phyloP scores from a whole-genome alignment of 2,113 vertebrate genomes.

The Ictalurus furcatus region DNA sequence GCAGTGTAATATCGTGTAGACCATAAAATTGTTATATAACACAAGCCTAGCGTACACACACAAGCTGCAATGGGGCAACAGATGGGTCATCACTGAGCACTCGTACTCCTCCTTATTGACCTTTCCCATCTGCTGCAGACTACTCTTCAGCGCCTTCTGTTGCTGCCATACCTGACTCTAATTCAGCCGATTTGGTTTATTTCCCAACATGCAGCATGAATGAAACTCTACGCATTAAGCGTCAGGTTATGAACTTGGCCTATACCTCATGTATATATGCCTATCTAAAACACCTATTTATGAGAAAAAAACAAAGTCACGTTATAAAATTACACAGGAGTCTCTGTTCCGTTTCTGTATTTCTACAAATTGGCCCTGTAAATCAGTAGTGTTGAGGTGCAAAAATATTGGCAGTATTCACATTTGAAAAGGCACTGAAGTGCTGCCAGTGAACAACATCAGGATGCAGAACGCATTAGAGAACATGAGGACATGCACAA shows the following conservation, averaged over 20 bases:
- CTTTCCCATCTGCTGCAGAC: conserved; percentile 48
- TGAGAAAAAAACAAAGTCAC: not conserved
- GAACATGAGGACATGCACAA: conserved; percentile 18
- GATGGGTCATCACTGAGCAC: conserved; percentile 23
- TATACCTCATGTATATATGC: not conserved
- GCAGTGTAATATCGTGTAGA: not conserved
- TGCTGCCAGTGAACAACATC: conserved; percentile 51
- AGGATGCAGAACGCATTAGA: not conserved
- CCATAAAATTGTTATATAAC: not conserved
- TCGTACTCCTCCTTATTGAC: conserved; percentile 62
- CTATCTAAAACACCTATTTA: not conserved
- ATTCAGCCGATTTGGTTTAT: not conserved
- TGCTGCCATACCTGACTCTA: conserved; percentile 12
- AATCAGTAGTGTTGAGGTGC: conserved; percentile 54
- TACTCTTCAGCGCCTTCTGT: conserved; percentile 16
- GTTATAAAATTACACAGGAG: not conserved
- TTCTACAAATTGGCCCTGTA: conserved; percentile 50
- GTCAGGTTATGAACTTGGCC: not conserved
- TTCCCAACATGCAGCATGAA: not conserved
- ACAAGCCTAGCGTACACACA: conserved; percentile 3
- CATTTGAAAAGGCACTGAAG: conserved; percentile 47
- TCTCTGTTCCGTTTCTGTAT: not conserved
- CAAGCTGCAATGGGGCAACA: not conserved
- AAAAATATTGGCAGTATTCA: conserved; percentile 63
- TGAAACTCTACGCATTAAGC: not conserved